Base-by-base conservation (phyloP, 2,888 invertebrate genomes). In the Cantharis rustica region DNA sequence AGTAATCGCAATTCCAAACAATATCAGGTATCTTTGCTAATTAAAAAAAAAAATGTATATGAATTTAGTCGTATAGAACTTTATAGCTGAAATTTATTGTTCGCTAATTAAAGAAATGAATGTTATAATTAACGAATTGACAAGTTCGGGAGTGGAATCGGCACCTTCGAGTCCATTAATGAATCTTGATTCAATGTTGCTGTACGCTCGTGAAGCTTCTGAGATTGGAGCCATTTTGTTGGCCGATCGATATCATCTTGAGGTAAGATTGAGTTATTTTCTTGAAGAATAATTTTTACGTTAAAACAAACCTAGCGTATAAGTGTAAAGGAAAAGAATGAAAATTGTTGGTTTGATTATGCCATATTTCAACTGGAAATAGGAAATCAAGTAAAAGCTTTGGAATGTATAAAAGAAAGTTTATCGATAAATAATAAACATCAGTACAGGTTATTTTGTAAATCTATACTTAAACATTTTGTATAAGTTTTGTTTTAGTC, bases 271-370 rank as follows among this genome's bases (percentile, higher is more conserved):
- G 15, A 16, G 0, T 66, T 68, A 16, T n/a, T 15, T 15, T 23
- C 2, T 15, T 62, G 10, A 27, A 47, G n/a, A 3, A 27, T 15
- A 1, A 27, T 11, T 73, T 75, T 20, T 11, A 31, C n/a, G 26
- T 61, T 15, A 13, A 61, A 66, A 13, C 26, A 61, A 16, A 47
- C 69, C 16, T 78, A 87, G 84, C 77, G 85, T 77, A 83, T 88
- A 16, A 71, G 72, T n/a, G 62, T 23, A 11, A 61, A 15, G 16
- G 66, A 71, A 26, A 16, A 80, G 10, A 81, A 84, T 75, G 79
- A 86, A 4, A 82, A 85, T 75, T 80, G 73, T 69, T 88, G 88
- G 88, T 87, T 87, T 73, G 84, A 88, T 78, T 88, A 86, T 72
- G 88, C 87, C 0, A 75, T 88, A 66, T 88, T 81, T 79, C 82